Base-by-base conservation (phyloP, 1,140 invertebrate species). In the Harpegnathos saltator region DNA sequence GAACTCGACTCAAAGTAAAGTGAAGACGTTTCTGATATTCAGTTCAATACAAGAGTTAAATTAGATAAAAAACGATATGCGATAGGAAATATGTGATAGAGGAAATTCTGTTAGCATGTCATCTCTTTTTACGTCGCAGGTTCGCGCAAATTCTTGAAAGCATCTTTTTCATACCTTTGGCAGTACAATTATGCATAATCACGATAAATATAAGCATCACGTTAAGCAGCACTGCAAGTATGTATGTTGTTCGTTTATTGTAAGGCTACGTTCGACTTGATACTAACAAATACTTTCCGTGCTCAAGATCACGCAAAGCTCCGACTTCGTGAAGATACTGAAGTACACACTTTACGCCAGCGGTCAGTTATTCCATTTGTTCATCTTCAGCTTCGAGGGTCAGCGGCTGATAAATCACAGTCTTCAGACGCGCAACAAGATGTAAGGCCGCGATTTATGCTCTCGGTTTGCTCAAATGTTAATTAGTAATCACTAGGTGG, bases 351-450 rank as follows among this genome's bases (percentile, higher is more conserved):
- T 61, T 14, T 88, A 82, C 26, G 54, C 78, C 11, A 0, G 83
- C 5, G 87, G 59, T 15, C 62, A 85, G 22, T 12, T 87, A 26
- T 62, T 87, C 12, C 87, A 89, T 59, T 63, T 90, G 33, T 89
- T 90, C 17, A 75, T 50, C 19, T 17, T 86, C 17, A 85, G 80
- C 74, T 89, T 69, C 33, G 87, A 82, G 14, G 83, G 89, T 17
- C 85, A 90, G 54, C 82, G 75, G 12, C 15, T 90, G 12, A 87
- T 87, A 33, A 78, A 85, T 62, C 82, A 90, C 12, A 87, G 87
- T 56, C 24, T 61, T 26, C 48, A 52, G n/a, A 54, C 77, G 7
- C 44, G 65, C 63, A 22, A 65, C 11, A 69, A 54, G 7, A 81
- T 83, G 89, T 90, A 58, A 82, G 71, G n/a, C 7, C 33, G 7